phyloP scores from a whole-genome alignment of 2,797 vertebrate genomes.

The Myoxocephalus aenaeus region DNA sequence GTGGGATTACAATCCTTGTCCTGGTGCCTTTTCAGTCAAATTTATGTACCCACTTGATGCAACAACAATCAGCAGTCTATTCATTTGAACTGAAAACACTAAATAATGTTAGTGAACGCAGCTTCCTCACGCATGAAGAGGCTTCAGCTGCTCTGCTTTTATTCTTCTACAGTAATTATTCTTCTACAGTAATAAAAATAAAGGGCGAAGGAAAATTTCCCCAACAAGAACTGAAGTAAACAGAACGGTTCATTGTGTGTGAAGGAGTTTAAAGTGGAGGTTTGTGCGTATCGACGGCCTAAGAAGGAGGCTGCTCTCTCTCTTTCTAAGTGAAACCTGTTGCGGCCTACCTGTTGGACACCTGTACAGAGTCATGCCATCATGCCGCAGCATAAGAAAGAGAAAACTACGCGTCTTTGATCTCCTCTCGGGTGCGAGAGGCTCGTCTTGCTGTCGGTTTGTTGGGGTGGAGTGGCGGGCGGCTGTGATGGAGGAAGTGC shows the following conservation, averaged over 20 bases:
- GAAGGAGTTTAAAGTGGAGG: neutral
- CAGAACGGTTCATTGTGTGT: neutral
- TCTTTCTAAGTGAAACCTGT: neutral
- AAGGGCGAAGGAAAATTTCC: neutral
- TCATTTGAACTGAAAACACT: neutral
- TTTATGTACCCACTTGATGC: neutral
- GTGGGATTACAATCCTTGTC: neutral
- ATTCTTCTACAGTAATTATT: neutral
- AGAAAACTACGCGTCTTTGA: conserved; percentile 39
- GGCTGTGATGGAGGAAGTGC: neutral
- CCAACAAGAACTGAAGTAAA: conserved; percentile 14
- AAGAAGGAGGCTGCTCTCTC: neutral
- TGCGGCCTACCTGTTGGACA: neutral
- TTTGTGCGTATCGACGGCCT: conserved; percentile 65
- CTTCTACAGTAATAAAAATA: neutral
- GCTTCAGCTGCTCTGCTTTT: neutral
- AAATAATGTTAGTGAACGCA: neutral
- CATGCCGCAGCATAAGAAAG: conserved; percentile 36
- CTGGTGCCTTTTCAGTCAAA: neutral
- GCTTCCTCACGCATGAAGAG: neutral
- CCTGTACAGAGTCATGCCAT: conserved; percentile 24
- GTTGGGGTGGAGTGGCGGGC: neutral
- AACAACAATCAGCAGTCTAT: neutral
- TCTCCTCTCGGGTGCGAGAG: conserved; percentile 16
- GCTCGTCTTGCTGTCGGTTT: conserved; percentile 14